Evolutionary conservation across 2,888 invertebrate species (phyloP), one percentile per base, ranked within the genome.

Genomic region (Archips xylosteana): DNA sequence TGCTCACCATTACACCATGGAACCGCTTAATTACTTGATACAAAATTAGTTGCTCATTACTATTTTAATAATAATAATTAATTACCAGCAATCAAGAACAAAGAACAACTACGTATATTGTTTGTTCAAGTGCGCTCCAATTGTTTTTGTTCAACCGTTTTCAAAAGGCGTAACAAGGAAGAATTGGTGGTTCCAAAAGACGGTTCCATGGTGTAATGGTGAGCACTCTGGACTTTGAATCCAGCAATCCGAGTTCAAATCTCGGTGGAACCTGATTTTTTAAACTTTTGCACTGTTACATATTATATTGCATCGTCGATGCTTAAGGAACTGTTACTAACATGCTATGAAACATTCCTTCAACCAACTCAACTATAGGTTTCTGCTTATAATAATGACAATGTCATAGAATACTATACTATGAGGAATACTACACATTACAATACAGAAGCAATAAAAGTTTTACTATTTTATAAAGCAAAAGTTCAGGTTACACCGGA

Each of bases 241-340:
- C 95, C 95, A 95, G 95, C 95, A 95, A 95, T 95, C 95, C 95
- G 95, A 95, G 95, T 95, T 95, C 95, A 95, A 95, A 95, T 95
- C 95, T 95, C 95, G 95, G 95, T 95, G 95, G 95, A 92, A 95
- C 95, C 95, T 80, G 87, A 57, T 2, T n/a, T 74, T 77, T 77
- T 23, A 23, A 23, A n/a, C n/a, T n/a, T n/a, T n/a, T n/a, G n/a
- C n/a, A n/a, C n/a, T n/a, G n/a, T n/a, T n/a, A n/a, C n/a, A n/a
- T n/a, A n/a, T n/a, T n/a, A n/a, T n/a, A n/a, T n/a, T n/a, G n/a
- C n/a, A n/a, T n/a, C n/a, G n/a, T n/a, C n/a, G n/a, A n/a, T n/a
- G n/a, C n/a, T n/a, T n/a, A n/a, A n/a, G n/a, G n/a, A n/a, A n/a
- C n/a, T n/a, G n/a, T n/a, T n/a, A n/a, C n/a, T n/a, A n/a, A n/a